phyloP scores from a whole-genome alignment of 2,113 vertebrate species.

The Thymallus thymallus region DNA sequence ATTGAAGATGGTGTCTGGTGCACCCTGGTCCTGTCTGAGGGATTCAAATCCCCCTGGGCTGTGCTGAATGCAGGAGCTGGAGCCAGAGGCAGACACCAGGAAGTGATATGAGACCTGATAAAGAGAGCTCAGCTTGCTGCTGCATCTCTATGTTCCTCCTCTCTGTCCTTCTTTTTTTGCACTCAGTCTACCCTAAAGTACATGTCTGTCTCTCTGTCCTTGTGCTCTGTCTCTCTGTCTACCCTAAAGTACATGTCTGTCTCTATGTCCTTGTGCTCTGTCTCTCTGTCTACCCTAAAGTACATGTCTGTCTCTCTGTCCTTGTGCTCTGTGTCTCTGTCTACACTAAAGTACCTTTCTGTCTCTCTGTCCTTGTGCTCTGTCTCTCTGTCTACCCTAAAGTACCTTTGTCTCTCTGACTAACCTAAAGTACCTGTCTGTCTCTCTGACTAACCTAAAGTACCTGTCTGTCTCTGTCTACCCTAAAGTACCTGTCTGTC shows the following conservation, averaged over 20 bases:
- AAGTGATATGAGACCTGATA: neutral
- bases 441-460: too few species aligned
- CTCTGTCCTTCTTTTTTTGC: neutral
- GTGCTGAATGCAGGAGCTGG: conserved; percentile 12
- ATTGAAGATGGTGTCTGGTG: conserved; percentile 36
- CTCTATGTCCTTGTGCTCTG: too few species aligned
- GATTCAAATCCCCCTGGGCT: conserved; percentile 41
- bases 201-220: neutral
- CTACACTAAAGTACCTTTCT: neutral
- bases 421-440: too few species aligned
- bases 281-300: neutral
- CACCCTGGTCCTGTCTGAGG: conserved; percentile 46
- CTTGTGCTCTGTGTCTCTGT: too few species aligned
- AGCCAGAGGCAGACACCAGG: neutral
- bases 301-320: neutral
- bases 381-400: too few species aligned
- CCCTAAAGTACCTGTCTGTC: too few species aligned
- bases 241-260: neutral
- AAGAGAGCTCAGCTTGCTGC: neutral
- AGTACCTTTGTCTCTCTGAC: too few species aligned
- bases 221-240: neutral
- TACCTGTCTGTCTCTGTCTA: neutral
- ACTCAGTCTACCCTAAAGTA: neutral
- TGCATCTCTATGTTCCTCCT: neutral
- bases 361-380: too few species aligned